Evolutionary conservation across 1,140 invertebrate genomes (phyloP).

Genomic region (Penaeus indicus): DNA sequence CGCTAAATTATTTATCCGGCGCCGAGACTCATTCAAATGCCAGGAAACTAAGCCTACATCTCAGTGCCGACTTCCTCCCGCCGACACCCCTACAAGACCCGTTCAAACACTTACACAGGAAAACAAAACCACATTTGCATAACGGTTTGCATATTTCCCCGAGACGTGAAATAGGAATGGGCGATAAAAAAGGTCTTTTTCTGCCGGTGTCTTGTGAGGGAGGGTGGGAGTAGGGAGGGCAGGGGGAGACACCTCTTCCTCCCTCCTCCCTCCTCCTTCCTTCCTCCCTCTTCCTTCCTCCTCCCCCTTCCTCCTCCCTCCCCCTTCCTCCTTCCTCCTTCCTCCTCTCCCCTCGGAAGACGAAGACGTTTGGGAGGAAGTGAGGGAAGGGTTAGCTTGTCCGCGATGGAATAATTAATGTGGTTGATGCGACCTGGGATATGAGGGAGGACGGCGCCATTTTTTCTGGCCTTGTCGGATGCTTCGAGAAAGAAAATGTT

Average conservation of each 20-base stretch:
- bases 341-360: too few species aligned
- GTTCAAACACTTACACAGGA: slow-evolving; percentile 37
- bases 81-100: background rate
- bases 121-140: slow-evolving; percentile 63
- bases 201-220: background rate
- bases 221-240: background rate
- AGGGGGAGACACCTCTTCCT: background rate
- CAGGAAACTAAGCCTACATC: slow-evolving; percentile 24
- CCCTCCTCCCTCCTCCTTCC: too few species aligned
- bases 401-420: slow-evolving; percentile 38
- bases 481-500: too few species aligned
- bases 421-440: slow-evolving; percentile 23
- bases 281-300: too few species aligned
- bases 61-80: slow-evolving; percentile 2
- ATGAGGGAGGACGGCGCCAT: background rate
- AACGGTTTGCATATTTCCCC: slow-evolving; percentile 57
- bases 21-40: background rate
- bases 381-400: slow-evolving; percentile 23
- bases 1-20: background rate
- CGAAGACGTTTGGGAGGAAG: slow-evolving; percentile 1
- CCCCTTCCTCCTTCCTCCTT: too few species aligned
- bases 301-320: too few species aligned
- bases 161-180: slow-evolving; percentile 56
- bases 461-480: too few species aligned
- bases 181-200: slow-evolving; percentile 41